Percentiles rank a stretch among this genome's conserved stretches.
Conservation (phyloP, 2,888 invertebrate genomes). For the Phania funesta region DNA sequence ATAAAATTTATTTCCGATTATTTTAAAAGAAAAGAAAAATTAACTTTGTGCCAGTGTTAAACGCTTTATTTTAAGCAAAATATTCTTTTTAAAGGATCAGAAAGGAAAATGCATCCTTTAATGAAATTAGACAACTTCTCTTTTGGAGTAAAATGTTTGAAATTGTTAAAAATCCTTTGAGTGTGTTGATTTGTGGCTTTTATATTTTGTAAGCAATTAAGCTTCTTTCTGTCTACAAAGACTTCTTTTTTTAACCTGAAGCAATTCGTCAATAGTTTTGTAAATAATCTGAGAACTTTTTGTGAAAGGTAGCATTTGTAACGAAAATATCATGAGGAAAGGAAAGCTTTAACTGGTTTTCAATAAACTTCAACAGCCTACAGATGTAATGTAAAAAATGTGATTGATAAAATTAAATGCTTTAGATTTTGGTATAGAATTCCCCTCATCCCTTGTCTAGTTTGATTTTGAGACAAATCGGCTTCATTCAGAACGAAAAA, state of each 20-base stretch:
- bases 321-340: too few relatives aligned
- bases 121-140: conserved; percentile 30
- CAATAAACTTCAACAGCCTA: too few relatives aligned
- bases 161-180: neutral
- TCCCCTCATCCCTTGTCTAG: too few relatives aligned
- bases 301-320: too few relatives aligned
- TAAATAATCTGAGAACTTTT: too few relatives aligned
- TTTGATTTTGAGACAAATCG: too few relatives aligned
- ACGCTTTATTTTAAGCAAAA: conserved; percentile 26
- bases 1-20: conserved; percentile 21
- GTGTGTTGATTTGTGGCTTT: conserved; percentile 2
- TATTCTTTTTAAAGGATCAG: conserved; percentile 31
- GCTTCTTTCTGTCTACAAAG: neutral
- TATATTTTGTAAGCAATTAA: neutral
- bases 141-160: conserved; percentile 18
- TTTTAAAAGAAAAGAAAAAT: conserved; percentile 31
- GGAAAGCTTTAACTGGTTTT: too few relatives aligned
- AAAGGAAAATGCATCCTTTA: conserved; percentile 22
- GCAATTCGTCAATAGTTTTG: neutral
- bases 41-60: conserved; percentile 16
- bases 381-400: too few relatives aligned
- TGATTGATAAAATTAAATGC: too few relatives aligned
- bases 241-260: neutral
- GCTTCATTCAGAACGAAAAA: too few relatives aligned
- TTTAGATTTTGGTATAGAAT: too few relatives aligned